These are phyloP conservation scores for Melanaphis sacchari DNA, from an alignment of 1,140 invertebrate genomes.

Conservation along the genomic window DNA sequence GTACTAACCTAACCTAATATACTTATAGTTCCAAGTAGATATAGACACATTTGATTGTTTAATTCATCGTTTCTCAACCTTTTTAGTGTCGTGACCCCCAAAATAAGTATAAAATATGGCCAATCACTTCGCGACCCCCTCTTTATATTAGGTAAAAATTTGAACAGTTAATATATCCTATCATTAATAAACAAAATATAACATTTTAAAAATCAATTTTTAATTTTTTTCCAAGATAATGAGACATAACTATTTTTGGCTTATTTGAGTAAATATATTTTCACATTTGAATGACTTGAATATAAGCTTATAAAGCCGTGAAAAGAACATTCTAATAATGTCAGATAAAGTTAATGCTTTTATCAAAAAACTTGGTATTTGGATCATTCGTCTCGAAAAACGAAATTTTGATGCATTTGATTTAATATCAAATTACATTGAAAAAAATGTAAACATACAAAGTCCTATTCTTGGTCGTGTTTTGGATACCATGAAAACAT, in stretches of 20 bases:
- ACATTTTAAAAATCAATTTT: not conserved
- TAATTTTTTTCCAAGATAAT: not conserved
- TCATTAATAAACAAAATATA: not conserved
- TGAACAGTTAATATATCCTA: not conserved
- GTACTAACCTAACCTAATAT: too few species aligned
- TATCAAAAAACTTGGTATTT: slow-evolving; percentile 27
- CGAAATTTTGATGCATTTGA: slow-evolving; percentile 25
- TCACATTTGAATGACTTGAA: slow-evolving; percentile 4
- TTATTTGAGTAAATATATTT: slow-evolving; percentile 19
- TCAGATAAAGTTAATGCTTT: not conserved
- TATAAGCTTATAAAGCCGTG: not conserved
- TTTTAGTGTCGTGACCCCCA: too few species aligned
- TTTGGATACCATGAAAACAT: not conserved
- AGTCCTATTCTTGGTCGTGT: not conserved
- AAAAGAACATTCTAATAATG: not conserved
- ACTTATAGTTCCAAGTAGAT: too few species aligned
- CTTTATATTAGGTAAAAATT: too few species aligned
- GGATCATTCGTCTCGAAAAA: not conserved
- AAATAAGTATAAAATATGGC: too few species aligned
- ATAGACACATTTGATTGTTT: too few species aligned
- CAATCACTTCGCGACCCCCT: too few species aligned
- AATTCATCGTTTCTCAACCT: too few species aligned
- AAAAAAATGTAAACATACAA: not conserved
- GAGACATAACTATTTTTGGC: not conserved
- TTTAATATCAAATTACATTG: slow-evolving; percentile 24